Conservation (phyloP, 2,888 invertebrate species). For the Linnaemya tessellans region DNA sequence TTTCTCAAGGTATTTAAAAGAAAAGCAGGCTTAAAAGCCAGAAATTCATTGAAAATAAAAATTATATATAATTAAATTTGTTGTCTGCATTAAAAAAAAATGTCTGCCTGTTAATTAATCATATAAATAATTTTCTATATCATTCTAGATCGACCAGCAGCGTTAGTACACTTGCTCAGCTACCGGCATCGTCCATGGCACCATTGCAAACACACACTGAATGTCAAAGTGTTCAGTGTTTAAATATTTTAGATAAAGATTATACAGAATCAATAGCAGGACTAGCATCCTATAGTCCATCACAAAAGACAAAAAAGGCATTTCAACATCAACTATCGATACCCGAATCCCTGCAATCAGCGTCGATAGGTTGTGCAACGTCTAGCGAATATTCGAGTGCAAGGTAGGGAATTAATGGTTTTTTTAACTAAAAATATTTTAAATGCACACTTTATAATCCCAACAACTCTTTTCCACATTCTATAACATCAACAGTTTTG, state of each 20-base stretch:
- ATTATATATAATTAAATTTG: no score
- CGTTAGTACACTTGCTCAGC: conserved; percentile 79
- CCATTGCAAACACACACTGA: conserved; percentile 80
- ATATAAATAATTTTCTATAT: conserved; percentile 41
- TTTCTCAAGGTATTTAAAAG: no score
- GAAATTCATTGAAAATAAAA: no score
- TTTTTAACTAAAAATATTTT: no score
- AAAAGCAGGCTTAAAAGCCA: no score
- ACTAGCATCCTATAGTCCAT: conserved; percentile 74
- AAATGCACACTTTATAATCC: no score
- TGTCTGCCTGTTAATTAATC: no score
- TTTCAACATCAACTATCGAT: conserved; percentile 70
- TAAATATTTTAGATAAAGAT: conserved; percentile 77
- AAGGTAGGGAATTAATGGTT: conserved; percentile 45
- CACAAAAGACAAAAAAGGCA: conserved; percentile 41
- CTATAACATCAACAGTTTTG: no score
- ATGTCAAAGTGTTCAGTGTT: conserved; percentile 77
- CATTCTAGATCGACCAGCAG: conserved; percentile 80
- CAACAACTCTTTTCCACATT: no score
- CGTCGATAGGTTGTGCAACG: conserved; percentile 72
- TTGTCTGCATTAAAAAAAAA: no score
- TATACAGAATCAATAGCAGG: conserved; percentile 27
- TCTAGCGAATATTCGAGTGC: conserved; percentile 68
- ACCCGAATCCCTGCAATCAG: conserved; percentile 63
- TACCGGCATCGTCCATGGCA: conserved; percentile 81